Conservation (phyloP, 2,113 vertebrate genomes). For the Cranoglanis bouderius region DNA sequence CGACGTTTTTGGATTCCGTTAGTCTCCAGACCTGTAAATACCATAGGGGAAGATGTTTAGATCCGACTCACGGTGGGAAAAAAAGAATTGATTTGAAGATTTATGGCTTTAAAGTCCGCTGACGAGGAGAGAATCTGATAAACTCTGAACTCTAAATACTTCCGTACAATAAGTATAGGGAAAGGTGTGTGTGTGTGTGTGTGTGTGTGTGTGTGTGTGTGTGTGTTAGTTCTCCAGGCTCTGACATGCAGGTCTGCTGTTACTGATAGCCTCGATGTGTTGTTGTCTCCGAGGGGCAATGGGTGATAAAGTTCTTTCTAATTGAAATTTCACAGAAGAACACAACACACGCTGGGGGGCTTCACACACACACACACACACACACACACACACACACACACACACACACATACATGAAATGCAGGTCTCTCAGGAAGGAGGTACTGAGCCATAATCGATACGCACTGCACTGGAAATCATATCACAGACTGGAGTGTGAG, state of each 20-base stretch:
- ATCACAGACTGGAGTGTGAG: conserved; percentile 49
- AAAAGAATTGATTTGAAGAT: not conserved
- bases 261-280: conserved; percentile 72
- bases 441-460: conserved; percentile 64
- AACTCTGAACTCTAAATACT: not conserved
- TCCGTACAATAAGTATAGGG: not conserved
- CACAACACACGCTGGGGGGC: conserved; percentile 31
- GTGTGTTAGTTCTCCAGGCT: conserved; percentile 34
- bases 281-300: conserved; percentile 62
- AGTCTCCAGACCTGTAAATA: not conserved
- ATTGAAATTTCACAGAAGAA: conserved; percentile 67
- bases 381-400: conserved; percentile 31
- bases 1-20: not conserved
- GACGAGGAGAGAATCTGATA: not conserved
- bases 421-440: conserved; percentile 34
- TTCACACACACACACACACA: conserved; percentile 33
- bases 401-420: not conserved
- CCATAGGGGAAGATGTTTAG: not conserved
- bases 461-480: conserved; percentile 55
- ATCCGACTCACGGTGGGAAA: not conserved
- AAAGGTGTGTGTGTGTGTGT: conserved; percentile 25
- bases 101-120: not conserved
- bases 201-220: conserved; percentile 32
- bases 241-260: conserved; percentile 69
- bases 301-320: conserved; percentile 72